A percentile compares a stretch with the other conserved stretches of the same genome.
Conservation (phyloP, 2,888 invertebrate species). For the Monoplex corrugatus region DNA sequence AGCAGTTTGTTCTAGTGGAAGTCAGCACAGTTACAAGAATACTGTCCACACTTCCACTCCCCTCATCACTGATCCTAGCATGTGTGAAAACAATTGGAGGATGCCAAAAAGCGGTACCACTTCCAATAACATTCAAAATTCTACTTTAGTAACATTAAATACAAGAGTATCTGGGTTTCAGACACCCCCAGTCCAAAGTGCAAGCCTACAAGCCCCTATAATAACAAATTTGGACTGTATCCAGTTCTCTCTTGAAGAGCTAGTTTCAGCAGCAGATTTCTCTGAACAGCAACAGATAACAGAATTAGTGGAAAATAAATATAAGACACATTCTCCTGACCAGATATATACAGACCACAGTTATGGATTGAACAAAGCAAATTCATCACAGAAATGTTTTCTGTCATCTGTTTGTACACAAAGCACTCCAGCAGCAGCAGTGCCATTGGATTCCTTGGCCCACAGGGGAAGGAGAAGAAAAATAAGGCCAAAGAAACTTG, state of each 20-base stretch:
- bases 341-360: neutral
- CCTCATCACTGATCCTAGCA: too few relatives aligned
- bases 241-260: conserved; percentile 9
- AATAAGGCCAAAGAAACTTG: neutral
- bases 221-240: neutral
- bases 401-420: neutral
- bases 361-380: neutral
- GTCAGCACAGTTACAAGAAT: too few relatives aligned
- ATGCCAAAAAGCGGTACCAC: too few relatives aligned
- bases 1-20: too few relatives aligned
- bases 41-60: too few relatives aligned
- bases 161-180: too few relatives aligned
- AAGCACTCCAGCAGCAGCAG: neutral
- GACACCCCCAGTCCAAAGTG: too few relatives aligned
- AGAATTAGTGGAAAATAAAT: neutral
- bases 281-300: neutral
- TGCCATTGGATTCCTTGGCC: neutral
- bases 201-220: neutral
- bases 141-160: too few relatives aligned
- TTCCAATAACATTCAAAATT: too few relatives aligned
- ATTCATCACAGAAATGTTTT: too few relatives aligned
- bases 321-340: neutral
- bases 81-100: too few relatives aligned
- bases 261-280: neutral
- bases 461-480: neutral